Base-by-base conservation (phyloP, 2,113 vertebrate species). In the Vombatus ursinus region DNA sequence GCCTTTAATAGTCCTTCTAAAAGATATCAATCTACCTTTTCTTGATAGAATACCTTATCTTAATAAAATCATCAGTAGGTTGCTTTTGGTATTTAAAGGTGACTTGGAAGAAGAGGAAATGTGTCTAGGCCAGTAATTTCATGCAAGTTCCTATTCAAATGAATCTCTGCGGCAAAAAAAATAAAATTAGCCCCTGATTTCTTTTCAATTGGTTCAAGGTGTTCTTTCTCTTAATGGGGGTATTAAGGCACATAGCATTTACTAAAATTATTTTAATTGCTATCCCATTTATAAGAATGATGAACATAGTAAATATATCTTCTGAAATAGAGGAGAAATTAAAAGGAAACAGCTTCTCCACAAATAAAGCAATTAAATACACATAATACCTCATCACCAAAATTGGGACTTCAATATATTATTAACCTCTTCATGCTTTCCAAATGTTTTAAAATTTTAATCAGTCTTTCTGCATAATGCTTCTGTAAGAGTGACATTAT, bases 341-440 rank as follows among this genome's bases (percentile, higher is more conserved):
- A 2, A 90, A 90, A 50, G 28, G 48, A 90, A 90, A 90, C 90
- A 49, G 26, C 47, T 90, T 49, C 28, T 68, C 61, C 48, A 90
- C 90, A 90, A 93, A 51, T 49, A 94, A n/a, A 48, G 90, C 26
- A 96, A 37, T 94, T 92, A 94, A 90, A 50, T 52, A 68, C 93
- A 2, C 47, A 93, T 61, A 37, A 52, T 91, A 2, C 4, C 26
- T 93, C 57, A 95, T 95, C 84, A 95, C n/a, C 48, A 94, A 92
- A 92, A 92, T 92, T 94, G 50, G 95, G 47, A 90, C 90, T 23
- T 50, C 57, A 94, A 47, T 92, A 89, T 2, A 95, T 89, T 84
- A 91, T 89, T 97, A 90, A 90, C 90, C 90, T 90, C 49, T 50
- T 90, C 90, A 90, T 95, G 92, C 91, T 92, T 95, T 95, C 48